These are phyloP conservation scores for Pangasianodon gigas DNA, from an alignment of 2,113 vertebrate genomes.

Conservation along the genomic window DNA sequence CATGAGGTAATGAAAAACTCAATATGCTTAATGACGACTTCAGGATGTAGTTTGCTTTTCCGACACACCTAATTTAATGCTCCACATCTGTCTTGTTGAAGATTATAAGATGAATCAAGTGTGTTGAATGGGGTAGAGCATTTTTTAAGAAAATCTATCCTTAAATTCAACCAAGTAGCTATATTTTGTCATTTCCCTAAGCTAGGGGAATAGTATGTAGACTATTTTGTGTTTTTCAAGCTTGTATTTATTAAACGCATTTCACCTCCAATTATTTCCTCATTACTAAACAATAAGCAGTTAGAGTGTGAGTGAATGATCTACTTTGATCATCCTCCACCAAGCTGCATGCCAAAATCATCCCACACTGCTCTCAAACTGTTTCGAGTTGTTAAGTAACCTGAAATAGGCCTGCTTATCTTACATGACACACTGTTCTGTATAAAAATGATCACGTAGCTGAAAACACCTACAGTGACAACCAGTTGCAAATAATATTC, in stretches of 20 bases:
- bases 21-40: neutral
- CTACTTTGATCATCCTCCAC: constrained; percentile 15
- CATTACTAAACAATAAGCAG: neutral
- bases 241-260: neutral
- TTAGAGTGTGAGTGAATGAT: neutral
- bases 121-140: neutral
- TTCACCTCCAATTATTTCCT: neutral
- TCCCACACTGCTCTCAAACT: constrained; percentile 24
- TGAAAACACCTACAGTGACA: neutral
- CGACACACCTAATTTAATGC: neutral
- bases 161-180: neutral
- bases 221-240: neutral
- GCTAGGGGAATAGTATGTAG: neutral
- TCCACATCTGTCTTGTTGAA: neutral
- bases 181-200: neutral
- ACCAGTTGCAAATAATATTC: neutral
- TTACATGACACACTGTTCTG: neutral
- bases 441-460: neutral
- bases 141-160: neutral
- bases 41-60: neutral
- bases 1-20: neutral
- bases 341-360: constrained; percentile 1
- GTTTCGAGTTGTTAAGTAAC: neutral
- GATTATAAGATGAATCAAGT: neutral
- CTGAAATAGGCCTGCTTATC: constrained; percentile 9